These are phyloP conservation scores for Drosophila diplacantha DNA, from an alignment of 2,888 invertebrate species.

Conservation along the genomic window DNA sequence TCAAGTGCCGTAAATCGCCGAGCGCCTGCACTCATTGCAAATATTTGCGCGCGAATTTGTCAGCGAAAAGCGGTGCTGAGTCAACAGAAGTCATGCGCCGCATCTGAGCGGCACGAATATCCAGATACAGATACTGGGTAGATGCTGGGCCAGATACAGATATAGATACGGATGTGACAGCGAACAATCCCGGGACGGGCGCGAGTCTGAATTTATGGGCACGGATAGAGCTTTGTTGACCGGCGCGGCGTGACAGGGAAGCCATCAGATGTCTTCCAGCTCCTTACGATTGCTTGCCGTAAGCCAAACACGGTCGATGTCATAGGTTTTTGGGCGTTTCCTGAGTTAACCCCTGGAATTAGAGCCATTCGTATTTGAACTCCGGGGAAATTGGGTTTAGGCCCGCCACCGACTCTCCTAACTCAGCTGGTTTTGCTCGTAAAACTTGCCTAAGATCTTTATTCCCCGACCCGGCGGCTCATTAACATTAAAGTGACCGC, in stretches of 20 bases:
- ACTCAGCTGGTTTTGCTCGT: background rate
- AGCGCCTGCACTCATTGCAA: constrained; percentile 44
- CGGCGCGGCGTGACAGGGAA: constrained; percentile 25
- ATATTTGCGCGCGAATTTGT: constrained; percentile 44
- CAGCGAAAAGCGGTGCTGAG: constrained; percentile 24
- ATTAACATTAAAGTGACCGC: constrained; percentile 27
- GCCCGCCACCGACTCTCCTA: background rate
- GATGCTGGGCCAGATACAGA: constrained; percentile 41
- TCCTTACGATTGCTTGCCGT: constrained; percentile 1
- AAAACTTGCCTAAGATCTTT: constrained; percentile 6
- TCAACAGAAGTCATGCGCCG: constrained; percentile 61
- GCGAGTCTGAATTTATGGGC: constrained; percentile 62
- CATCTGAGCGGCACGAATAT: constrained; percentile 3
- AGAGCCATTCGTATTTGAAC: background rate
- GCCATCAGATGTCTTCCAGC: constrained; percentile 16
- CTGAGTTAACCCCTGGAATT: background rate
- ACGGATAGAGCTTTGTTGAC: constrained; percentile 34
- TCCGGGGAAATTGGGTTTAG: constrained; percentile 3
- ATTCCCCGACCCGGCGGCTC: background rate
- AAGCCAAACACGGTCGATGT: constrained; percentile 1
- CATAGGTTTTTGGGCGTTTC: background rate
- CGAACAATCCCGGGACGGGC: constrained; percentile 32
- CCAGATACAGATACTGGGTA: constrained; percentile 26
- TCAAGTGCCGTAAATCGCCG: constrained; percentile 47
- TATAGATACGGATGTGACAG: constrained; percentile 33